Evolutionary conservation across 2,113 vertebrate species (phyloP), one percentile per base, ranked within the genome.

Genomic region (Planiliza haematocheilus): DNA sequence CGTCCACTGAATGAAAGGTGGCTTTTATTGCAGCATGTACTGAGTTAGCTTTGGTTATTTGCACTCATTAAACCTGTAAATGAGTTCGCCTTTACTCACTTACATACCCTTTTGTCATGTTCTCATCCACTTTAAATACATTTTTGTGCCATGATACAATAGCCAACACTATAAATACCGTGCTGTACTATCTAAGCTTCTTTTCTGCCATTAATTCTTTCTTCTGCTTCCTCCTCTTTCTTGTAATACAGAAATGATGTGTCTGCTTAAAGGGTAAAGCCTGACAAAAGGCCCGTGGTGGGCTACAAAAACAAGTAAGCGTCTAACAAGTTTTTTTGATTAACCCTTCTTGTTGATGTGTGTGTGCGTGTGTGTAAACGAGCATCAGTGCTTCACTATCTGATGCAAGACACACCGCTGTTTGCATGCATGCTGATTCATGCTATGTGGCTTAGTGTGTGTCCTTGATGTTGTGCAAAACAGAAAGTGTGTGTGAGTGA

Each of bases 201-300:
- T 50, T 9, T 1, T 46, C 20, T 8, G 2, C 12, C 13, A 7
- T 18, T 34, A 7, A 7, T 8, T 14, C 17, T 13, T 10, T 14
- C 13, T 14, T 41, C 24, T 20, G 24, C 24, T 12, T 18, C 4
- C 20, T 8, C 38, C 17, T 36, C 18, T 46, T 30, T 13, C 8
- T 53, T 14, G 49, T 24, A 49, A 60, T 39, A 42, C 55, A 43
- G 9, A 17, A 49, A 38, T 46, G 36, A 58, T 34, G 46, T 30
- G 49, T 70, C 42, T 65, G 41, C 75, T 70, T 50, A 60, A 36
- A 51, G 41, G 51, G 8, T 77, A 62, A 68, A 39, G 21, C 14
- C 39, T 57, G 48, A 69, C 48, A 36, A 20, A 41, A 41, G 13
- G 24, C 38, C 45, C 72, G 51, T 49, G 39, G n/a, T n/a, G n/a